Evolutionary conservation across 2,113 vertebrate species (phyloP).

Genomic region (Odobenus rosmarus): DNA sequence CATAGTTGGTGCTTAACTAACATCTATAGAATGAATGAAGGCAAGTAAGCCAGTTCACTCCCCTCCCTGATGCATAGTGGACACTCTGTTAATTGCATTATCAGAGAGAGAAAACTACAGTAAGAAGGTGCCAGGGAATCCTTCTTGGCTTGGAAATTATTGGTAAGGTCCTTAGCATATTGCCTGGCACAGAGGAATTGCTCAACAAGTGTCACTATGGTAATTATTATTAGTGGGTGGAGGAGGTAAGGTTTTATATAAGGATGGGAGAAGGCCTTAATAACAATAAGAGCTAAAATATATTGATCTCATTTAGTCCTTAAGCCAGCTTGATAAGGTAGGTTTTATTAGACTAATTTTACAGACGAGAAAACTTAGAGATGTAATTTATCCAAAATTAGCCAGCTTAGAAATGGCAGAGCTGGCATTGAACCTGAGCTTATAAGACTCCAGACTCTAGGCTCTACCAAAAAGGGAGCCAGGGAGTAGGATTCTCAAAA

Average conservation of each 20-base stretch:
- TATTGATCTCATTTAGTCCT: background rate
- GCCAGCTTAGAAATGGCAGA: background rate
- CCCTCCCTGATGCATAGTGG: background rate
- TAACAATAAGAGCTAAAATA: background rate
- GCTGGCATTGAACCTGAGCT: slow-evolving; percentile 9
- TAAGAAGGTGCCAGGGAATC: background rate
- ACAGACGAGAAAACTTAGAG: slow-evolving; percentile 23
- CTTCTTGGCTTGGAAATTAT: background rate
- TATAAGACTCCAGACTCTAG: background rate
- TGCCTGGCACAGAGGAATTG: slow-evolving; percentile 12
- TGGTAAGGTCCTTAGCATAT: background rate
- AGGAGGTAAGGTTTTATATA: background rate
- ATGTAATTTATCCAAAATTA: background rate
- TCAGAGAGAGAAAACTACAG: background rate
- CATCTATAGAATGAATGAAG: background rate
- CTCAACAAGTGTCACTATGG: slow-evolving; percentile 21
- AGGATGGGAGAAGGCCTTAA: background rate
- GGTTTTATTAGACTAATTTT: slow-evolving; percentile 42
- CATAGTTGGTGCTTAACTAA: background rate
- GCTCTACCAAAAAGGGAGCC: background rate
- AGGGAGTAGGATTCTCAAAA: background rate
- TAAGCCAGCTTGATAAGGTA: background rate
- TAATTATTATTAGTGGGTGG: background rate
- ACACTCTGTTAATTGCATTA: slow-evolving; percentile 6
- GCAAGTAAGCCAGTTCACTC: background rate